Evolutionary conservation across 2,888 invertebrate genomes (phyloP).

Genomic region (Cenopis cana): DNA sequence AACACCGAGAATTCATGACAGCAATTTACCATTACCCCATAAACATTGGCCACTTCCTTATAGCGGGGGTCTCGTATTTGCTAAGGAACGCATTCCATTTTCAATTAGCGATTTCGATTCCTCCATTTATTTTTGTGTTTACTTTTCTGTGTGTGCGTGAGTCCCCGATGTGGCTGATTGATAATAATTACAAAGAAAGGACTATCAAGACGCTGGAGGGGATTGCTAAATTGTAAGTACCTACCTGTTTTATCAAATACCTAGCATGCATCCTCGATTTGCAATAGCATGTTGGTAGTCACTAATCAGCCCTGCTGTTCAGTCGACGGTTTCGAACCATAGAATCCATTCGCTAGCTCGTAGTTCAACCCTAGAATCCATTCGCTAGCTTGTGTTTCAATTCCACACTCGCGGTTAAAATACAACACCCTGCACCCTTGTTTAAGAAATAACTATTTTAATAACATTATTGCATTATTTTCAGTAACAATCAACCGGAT

Average conservation of each 20-base stretch:
- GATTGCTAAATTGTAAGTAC: constrained; percentile 1
- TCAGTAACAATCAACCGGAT: constrained; percentile 58
- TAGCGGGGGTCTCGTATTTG: constrained; percentile 69
- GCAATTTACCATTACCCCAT: constrained; percentile 70
- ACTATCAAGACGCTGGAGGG: constrained; percentile 58
- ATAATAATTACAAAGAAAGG: constrained; percentile 57
- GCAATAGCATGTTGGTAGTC: too few species aligned
- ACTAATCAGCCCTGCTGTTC: too few species aligned
- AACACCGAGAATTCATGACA: constrained; percentile 65
- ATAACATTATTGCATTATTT: constrained; percentile 49
- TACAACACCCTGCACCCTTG: too few species aligned
- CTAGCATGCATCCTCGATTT: too few species aligned
- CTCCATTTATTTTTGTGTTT: constrained; percentile 58
- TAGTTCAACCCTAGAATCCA: too few species aligned
- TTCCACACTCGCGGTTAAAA: too few species aligned
- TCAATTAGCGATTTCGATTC: constrained; percentile 67
- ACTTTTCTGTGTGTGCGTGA: constrained; percentile 61
- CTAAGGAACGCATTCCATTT: constrained; percentile 65
- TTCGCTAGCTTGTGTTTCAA: too few species aligned
- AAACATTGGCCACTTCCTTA: constrained; percentile 64
- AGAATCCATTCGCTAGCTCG: too few species aligned
- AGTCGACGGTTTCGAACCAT: too few species aligned
- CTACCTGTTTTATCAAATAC: too few species aligned
- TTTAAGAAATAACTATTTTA: too few species aligned
- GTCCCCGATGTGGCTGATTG: constrained; percentile 74